Evolutionary conservation across 2,113 vertebrate genomes (phyloP), one percentile per base, ranked within the genome.

Genomic region (Campylorhamphus procurvoides): DNA sequence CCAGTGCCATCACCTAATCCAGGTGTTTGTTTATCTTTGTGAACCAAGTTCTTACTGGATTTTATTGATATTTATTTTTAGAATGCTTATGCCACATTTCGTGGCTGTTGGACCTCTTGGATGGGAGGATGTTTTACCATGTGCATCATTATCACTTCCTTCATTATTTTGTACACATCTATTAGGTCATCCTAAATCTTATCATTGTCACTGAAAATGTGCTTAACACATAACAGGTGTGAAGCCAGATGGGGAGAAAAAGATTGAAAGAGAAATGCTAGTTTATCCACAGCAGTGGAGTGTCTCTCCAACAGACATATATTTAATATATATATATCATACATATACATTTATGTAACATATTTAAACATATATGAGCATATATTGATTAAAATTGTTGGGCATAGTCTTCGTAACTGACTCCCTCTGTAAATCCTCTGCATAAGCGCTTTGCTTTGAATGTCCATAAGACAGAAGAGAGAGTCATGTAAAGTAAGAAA

Each of bases 81-180:
- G 72, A 88, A 29, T 47, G 31, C 35, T 84, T 94, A 79, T 94
- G 55, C 46, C 71, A 84, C 31, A 49, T 91, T 94, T 91, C 29
- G 63, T 77, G 87, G 50, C 56, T 74, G 4, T 49, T 85, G 27
- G 40, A 39, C 55, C 67, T 93, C 68, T 94, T 91, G 64, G 72
- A 71, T 84, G 71, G 24, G 29, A 92, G 42, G 40, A 90, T 84
- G 44, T 94, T 95, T 95, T 90, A 84, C 44, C 40, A 46, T 84
- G 42, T 86, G 71, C 67, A 95, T 84, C 68, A 77, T 96, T 96
- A 97, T 94, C 93, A 90, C 90, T 96, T 88, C 55, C 50, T 95
- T 95, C 60, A 77, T 94, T 96, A 71, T 93, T 95, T 96, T 93
- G 56, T 93, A 93, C 59, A 81, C 85, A 74, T 94, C 44, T 86